A percentile compares a stretch with the other conserved stretches of the same genome.
phyloP scores from a whole-genome alignment of 1,140 invertebrate species.

The Brachionus asplanchnoidis region DNA sequence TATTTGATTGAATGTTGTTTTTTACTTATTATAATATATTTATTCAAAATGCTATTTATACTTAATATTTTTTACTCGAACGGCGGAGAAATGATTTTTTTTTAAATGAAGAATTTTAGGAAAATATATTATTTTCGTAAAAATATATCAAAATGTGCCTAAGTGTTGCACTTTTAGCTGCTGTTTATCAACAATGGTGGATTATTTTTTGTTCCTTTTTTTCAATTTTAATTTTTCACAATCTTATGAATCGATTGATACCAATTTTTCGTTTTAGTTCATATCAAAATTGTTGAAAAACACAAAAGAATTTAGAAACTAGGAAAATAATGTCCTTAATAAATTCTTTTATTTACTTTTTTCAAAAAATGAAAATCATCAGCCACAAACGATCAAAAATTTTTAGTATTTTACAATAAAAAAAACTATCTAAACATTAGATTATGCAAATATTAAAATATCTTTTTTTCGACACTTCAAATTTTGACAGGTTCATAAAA shows the following conservation, averaged over 20 bases:
- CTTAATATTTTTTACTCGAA: background rate
- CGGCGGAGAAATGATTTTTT: conserved; percentile 23
- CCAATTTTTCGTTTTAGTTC: background rate
- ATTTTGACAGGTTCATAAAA: too few species aligned
- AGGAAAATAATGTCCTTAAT: background rate
- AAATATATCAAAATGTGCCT: background rate
- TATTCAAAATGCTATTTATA: conserved; percentile 10
- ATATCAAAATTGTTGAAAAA: background rate
- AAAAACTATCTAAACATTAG: too few species aligned
- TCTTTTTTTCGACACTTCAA: too few species aligned
- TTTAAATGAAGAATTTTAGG: background rate
- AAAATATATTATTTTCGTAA: background rate
- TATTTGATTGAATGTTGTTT: background rate
- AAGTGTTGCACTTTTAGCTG: background rate
- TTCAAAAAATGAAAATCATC: too few species aligned
- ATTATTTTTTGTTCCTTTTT: background rate
- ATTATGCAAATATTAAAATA: too few species aligned
- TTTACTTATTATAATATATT: background rate
- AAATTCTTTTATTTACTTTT: too few species aligned
- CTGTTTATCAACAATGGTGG: background rate
- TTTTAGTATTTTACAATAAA: too few species aligned
- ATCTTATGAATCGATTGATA: background rate
- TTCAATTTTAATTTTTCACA: background rate
- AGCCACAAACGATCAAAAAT: too few species aligned
- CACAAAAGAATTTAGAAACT: background rate